phyloP scores from a whole-genome alignment of 2,113 vertebrate species.

The Nymphicus hollandicus region DNA sequence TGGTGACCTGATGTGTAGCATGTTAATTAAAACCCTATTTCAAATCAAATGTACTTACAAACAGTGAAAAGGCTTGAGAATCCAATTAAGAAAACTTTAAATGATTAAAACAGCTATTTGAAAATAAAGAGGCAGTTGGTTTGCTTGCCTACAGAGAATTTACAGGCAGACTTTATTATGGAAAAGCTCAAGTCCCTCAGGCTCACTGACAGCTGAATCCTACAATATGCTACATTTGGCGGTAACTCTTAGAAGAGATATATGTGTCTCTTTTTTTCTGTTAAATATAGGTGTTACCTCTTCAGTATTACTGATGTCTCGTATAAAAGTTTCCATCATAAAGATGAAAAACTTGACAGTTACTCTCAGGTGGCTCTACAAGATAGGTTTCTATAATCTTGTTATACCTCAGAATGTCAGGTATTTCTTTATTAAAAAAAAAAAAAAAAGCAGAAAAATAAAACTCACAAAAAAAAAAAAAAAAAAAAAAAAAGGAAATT shows the following conservation, averaged over 20 bases:
- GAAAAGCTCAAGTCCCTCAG: not conserved
- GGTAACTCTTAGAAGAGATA: not conserved
- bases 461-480: not conserved
- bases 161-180: not conserved
- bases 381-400: not conserved
- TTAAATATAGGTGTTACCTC: not conserved
- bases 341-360: not conserved
- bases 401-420: not conserved
- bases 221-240: not conserved
- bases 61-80: not conserved
- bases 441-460: not conserved
- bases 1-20: not conserved
- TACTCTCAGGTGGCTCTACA: not conserved
- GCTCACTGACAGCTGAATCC: not conserved
- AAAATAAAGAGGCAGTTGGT: not conserved
- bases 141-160: constrained; percentile 1
- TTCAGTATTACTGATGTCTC: not conserved
- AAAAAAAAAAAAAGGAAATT: not conserved
- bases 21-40: not conserved
- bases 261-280: not conserved
- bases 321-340: not conserved
- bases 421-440: not conserved
- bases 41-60: not conserved
- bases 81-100: constrained; percentile 3
- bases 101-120: not conserved